These are phyloP conservation scores for Uropsilus gracilis DNA, from an alignment of 2,113 vertebrate genomes.

Conservation along the genomic window DNA sequence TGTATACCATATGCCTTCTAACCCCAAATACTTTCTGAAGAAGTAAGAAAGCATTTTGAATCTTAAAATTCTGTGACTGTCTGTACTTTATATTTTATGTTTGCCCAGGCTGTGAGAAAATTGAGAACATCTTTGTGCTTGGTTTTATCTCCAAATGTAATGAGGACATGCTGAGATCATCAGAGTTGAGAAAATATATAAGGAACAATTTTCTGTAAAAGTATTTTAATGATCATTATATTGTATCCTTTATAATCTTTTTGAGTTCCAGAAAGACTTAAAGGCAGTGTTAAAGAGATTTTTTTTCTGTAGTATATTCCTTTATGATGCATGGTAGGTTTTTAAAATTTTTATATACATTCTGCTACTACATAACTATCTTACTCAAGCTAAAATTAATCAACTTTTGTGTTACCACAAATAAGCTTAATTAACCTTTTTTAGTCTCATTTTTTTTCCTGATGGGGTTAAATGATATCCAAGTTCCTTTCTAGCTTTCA, in stretches of 20 bases:
- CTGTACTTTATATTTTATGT: not conserved
- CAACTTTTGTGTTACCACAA: constrained; percentile 48
- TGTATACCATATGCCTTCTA: not conserved
- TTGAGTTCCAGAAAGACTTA: constrained; percentile 43
- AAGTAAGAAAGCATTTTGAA: not conserved
- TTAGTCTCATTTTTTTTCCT: constrained; percentile 20
- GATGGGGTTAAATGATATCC: not conserved
- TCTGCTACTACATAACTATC: not conserved
- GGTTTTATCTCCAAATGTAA: not conserved
- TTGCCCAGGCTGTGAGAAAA: not conserved
- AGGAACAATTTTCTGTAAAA: constrained; percentile 3
- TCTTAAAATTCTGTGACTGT: not conserved
- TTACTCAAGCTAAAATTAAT: constrained; percentile 45
- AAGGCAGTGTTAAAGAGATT: not conserved
- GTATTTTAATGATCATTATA: constrained; percentile 34
- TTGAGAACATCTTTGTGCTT: not conserved
- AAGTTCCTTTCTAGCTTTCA: constrained; percentile 25
- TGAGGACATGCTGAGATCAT: not conserved
- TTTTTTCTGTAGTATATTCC: not conserved
- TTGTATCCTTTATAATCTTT: constrained; percentile 14
- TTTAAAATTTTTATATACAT: not conserved
- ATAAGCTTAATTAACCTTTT: constrained; percentile 68
- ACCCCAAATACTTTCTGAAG: not conserved
- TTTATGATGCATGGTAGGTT: constrained; percentile 11
- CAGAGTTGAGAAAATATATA: constrained; percentile 34